Conservation (phyloP, 92 coral and sea anemone genomes). For the Zoanthus solanderi region DNA sequence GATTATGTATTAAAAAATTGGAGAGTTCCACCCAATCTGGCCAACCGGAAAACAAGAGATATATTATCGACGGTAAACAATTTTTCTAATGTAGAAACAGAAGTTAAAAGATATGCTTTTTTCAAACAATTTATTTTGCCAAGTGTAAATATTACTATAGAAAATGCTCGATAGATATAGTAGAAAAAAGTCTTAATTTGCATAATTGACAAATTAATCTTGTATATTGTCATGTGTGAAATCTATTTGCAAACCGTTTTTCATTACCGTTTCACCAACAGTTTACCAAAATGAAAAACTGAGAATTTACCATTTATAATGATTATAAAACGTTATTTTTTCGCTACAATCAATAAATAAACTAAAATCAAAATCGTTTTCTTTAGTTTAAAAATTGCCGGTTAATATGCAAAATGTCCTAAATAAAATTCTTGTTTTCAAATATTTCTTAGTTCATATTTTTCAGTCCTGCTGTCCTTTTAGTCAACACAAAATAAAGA, state of each 20-base stretch:
- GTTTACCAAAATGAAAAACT: not conserved
- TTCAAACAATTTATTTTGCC: not conserved
- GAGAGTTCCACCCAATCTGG: not conserved
- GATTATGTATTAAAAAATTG: not conserved
- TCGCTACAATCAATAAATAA: too few relatives aligned
- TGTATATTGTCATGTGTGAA: not conserved
- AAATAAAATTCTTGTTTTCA: too few relatives aligned
- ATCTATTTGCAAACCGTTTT: not conserved
- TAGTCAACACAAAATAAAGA: too few relatives aligned
- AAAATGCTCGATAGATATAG: not conserved
- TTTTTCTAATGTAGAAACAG: conserved; percentile 3
- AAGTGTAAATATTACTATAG: not conserved
- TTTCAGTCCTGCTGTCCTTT: too few relatives aligned
- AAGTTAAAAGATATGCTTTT: not conserved
- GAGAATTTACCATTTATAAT: too few relatives aligned
- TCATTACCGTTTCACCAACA: not conserved
- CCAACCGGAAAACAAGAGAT: not conserved
- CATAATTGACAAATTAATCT: conserved; percentile 4
- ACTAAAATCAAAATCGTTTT: too few relatives aligned
- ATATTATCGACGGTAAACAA: not conserved
- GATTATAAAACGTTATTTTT: too few relatives aligned
- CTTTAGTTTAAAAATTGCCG: too few relatives aligned
- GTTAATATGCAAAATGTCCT: too few relatives aligned
- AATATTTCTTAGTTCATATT: too few relatives aligned
- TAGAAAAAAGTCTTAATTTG: not conserved